Evolutionary conservation across 2,888 invertebrate species (phyloP).

Genomic region (Drosophila mettleri): DNA sequence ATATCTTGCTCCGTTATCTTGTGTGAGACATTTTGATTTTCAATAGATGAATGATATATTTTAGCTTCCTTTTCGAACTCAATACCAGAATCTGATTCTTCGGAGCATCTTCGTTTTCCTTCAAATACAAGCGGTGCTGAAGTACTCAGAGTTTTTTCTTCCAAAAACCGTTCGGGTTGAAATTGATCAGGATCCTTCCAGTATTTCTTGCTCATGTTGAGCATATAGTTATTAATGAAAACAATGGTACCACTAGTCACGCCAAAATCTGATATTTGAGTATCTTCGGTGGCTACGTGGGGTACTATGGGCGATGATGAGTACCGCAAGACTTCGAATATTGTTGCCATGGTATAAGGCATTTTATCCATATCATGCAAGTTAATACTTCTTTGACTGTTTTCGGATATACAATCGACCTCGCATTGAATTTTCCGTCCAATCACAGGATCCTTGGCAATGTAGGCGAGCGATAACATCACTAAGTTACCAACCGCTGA

Average conservation of each 20-base stretch:
- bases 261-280: conserved; percentile 89
- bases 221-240: conserved; percentile 93
- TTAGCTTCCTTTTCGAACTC: conserved; percentile 85
- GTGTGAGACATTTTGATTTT: not conserved
- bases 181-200: conserved; percentile 91
- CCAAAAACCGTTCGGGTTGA: conserved; percentile 91
- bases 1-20: conserved; percentile 14
- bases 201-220: conserved; percentile 90
- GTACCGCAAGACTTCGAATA: conserved; percentile 91
- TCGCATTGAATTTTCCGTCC: conserved; percentile 89
- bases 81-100: conserved; percentile 86
- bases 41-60: not conserved
- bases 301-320: conserved; percentile 96
- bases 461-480: conserved; percentile 90
- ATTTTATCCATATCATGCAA: conserved; percentile 89
- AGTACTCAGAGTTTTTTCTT: conserved; percentile 66
- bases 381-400: conserved; percentile 86
- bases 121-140: conserved; percentile 4
- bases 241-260: conserved; percentile 92
- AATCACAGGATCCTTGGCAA: conserved; percentile 89
- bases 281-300: conserved; percentile 92
- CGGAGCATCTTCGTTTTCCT: conserved; percentile 84
- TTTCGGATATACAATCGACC: conserved; percentile 87
- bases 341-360: conserved; percentile 93
- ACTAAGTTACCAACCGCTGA: conserved; percentile 94